A percentile compares a stretch with the other conserved stretches of the same genome.
Conservation (phyloP, 2,888 invertebrate genomes). For the Sphaeridia pumilis region DNA sequence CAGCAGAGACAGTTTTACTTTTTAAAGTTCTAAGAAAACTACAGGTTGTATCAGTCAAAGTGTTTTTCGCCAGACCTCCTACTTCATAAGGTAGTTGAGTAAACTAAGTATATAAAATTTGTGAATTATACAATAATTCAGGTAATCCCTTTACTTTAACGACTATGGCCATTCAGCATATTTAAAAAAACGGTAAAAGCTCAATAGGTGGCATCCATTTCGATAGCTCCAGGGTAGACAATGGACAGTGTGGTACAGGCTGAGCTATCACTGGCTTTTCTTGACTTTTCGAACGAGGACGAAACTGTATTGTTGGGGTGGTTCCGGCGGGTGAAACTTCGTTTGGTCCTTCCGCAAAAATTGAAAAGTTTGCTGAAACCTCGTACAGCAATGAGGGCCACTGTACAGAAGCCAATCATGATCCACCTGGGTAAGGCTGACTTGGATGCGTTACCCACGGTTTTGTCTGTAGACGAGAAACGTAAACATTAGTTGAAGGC, state of each 20-base stretch:
- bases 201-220: constrained; percentile 21
- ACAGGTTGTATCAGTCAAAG: no score
- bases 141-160: no score
- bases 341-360: constrained; percentile 27
- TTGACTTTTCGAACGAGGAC: constrained; percentile 31
- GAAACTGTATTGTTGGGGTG: constrained; percentile 29
- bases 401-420: constrained; percentile 24
- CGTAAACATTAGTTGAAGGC: no score
- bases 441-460: constrained; percentile 15
- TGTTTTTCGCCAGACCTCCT: no score
- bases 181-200: no score
- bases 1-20: no score
- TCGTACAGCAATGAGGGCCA: constrained; percentile 29
- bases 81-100: no score
- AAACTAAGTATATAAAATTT: no score
- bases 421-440: constrained; percentile 18
- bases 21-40: no score
- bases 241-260: constrained; percentile 29
- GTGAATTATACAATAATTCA: no score
- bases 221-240: constrained; percentile 25
- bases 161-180: no score
- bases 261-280: constrained; percentile 34
- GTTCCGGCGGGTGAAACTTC: constrained; percentile 26
- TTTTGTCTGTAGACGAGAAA: constrained; percentile 22
- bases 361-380: constrained; percentile 25